Conservation (phyloP, 2,113 vertebrate species). For the Xenopus laevis region DNA sequence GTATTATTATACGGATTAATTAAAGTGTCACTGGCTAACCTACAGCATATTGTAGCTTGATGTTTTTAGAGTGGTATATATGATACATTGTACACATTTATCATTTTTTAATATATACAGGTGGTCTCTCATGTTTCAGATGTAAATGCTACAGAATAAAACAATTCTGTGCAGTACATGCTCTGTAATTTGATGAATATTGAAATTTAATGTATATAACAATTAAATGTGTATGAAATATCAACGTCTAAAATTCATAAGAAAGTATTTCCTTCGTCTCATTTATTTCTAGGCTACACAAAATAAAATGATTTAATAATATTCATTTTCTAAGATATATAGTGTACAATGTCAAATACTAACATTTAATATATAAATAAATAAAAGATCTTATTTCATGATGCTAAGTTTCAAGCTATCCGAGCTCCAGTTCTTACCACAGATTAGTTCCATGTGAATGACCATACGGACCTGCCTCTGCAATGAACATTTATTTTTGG, state of each 20-base stretch:
- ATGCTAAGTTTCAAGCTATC: slow-evolving; percentile 23
- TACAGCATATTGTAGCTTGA: slow-evolving; percentile 26
- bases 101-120: slow-evolving; percentile 46
- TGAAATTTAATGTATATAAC: slow-evolving; percentile 43
- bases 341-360: slow-evolving; percentile 43
- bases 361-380: slow-evolving; percentile 42
- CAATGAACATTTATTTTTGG: slow-evolving; percentile 12
- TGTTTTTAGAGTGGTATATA: slow-evolving; percentile 35
- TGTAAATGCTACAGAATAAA: slow-evolving; percentile 33
- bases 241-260: slow-evolving; percentile 44
- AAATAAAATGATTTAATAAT: slow-evolving; percentile 45
- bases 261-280: slow-evolving; percentile 41
- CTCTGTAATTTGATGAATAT: slow-evolving; percentile 44
- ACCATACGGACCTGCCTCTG: slow-evolving; percentile 21
- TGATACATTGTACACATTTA: slow-evolving; percentile 41
- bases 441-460: slow-evolving; percentile 42
- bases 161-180: slow-evolving; percentile 27
- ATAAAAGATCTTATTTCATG: slow-evolving; percentile 32
- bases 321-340: slow-evolving; percentile 45
- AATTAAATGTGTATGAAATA: slow-evolving; percentile 45
- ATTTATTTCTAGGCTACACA: slow-evolving; percentile 40
- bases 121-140: slow-evolving; percentile 46
- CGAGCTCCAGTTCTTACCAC: slow-evolving; percentile 9
- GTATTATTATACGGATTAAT: slow-evolving; percentile 39
- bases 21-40: slow-evolving; percentile 35